phyloP scores from a whole-genome alignment of 2,888 invertebrate genomes.

The Dasypolia templi region DNA sequence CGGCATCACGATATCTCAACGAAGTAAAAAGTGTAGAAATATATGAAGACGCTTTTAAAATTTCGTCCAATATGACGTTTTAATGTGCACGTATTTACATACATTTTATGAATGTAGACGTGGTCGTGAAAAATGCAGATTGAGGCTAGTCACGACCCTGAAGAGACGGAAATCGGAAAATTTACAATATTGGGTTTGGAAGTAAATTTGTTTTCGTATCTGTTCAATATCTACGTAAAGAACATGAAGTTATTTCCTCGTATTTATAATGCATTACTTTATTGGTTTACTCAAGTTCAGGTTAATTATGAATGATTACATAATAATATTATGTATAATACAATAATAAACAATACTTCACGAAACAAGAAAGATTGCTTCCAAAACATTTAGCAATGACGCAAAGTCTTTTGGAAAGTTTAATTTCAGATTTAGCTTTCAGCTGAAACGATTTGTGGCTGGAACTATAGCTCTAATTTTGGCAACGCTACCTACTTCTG shows the following conservation, averaged over 20 bases:
- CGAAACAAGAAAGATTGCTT: neutral
- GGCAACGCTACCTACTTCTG: neutral
- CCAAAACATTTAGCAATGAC: neutral
- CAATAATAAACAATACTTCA: neutral
- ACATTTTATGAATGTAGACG: too few relatives aligned
- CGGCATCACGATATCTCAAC: too few relatives aligned
- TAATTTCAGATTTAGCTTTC: neutral
- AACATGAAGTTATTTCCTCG: conserved; percentile 10
- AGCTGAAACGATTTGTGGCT: neutral
- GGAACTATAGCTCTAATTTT: neutral
- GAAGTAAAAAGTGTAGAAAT: too few relatives aligned
- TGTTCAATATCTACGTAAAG: conserved; percentile 33
- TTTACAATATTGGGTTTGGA: conserved; percentile 26
- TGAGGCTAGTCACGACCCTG: conserved; percentile 5
- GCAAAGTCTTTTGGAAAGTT: neutral
- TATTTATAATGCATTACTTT: conserved; percentile 8
- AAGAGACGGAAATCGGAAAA: conserved; percentile 40
- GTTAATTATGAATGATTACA: conserved; percentile 23
- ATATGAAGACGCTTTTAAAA: too few relatives aligned
- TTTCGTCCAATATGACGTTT: too few relatives aligned
- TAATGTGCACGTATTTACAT: too few relatives aligned
- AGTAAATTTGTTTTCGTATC: conserved; percentile 42
- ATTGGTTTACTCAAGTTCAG: conserved; percentile 29
- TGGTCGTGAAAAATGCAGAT: neutral
- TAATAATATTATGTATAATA: neutral